These are phyloP conservation scores for Montifringilla adamsi DNA, from an alignment of 2,113 vertebrate genomes.

Conservation along the genomic window DNA sequence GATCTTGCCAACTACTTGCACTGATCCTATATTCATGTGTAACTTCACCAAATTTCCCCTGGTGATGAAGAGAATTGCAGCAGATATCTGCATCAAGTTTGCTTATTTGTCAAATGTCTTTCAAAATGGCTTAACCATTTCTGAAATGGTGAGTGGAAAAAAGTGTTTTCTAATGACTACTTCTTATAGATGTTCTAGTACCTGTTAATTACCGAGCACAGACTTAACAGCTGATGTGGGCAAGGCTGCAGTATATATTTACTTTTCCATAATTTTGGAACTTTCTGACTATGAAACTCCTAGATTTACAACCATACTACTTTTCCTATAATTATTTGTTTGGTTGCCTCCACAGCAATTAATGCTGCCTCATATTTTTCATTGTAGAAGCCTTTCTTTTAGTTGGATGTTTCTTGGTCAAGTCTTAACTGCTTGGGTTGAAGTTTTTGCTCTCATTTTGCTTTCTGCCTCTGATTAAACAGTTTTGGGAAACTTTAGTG, in stretches of 20 bases:
- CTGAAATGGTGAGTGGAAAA: neutral
- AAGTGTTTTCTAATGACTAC: neutral
- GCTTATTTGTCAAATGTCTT: neutral
- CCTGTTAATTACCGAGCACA: neutral
- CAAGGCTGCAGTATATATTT: neutral
- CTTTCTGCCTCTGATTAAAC: neutral
- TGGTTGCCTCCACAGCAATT: neutral
- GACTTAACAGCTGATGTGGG: neutral
- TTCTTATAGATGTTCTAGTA: neutral
- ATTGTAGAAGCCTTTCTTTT: neutral
- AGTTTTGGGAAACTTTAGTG: neutral
- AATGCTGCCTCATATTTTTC: neutral
- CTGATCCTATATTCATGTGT: neutral
- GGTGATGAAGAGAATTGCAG: neutral
- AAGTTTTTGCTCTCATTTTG: neutral
- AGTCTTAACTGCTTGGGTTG: neutral
- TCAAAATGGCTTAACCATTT: neutral
- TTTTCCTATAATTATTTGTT: neutral
- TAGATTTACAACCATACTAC: neutral
- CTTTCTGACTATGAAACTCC: neutral
- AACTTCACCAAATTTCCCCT: neutral
- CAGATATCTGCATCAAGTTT: neutral
- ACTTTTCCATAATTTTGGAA: neutral
- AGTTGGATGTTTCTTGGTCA: neutral
- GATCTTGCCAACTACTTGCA: neutral